These are phyloP conservation scores for Isotomurus palustris DNA, from an alignment of 2,888 invertebrate genomes.

Conservation along the genomic window DNA sequence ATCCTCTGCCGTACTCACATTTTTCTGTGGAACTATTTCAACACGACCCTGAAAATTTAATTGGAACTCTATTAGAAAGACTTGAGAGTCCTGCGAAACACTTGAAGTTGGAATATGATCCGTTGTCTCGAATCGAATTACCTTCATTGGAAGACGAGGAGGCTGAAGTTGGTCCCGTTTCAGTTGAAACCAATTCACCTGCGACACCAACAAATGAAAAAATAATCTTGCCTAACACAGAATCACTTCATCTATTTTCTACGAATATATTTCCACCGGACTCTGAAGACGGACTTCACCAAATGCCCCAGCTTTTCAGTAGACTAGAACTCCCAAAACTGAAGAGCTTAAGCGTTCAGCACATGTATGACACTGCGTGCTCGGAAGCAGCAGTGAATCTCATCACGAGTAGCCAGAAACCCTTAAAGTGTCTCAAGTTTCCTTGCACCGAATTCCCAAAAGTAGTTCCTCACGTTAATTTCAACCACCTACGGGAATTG, in stretches of 20 bases:
- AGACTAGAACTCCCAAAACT: conserved; percentile 16
- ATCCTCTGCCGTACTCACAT: conserved; percentile 6
- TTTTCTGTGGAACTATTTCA: conserved; percentile 7
- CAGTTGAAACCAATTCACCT: not conserved
- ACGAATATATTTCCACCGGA: conserved; percentile 25
- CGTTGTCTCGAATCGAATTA: not conserved
- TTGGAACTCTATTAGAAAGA: not conserved
- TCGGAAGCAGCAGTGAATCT: conserved; percentile 16
- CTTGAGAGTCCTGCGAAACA: conserved; percentile 5
- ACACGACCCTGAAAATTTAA: not conserved
- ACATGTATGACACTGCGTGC: conserved; percentile 33
- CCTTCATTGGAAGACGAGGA: not conserved
- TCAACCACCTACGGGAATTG: conserved; percentile 14
- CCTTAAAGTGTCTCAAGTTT: conserved; percentile 23
- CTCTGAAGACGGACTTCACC: conserved; percentile 4
- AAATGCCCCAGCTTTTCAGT: conserved; percentile 12
- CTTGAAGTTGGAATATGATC: conserved; percentile 8
- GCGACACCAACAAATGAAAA: not conserved
- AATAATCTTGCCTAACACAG: conserved; percentile 12
- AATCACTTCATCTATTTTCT: conserved; percentile 27
- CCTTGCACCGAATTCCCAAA: conserved; percentile 20
- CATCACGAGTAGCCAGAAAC: conserved; percentile 6
- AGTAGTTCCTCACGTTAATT: not conserved
- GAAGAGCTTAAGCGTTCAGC: conserved; percentile 18
- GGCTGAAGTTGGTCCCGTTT: not conserved